These are phyloP conservation scores for Venturia canescens DNA, from an alignment of 1,140 invertebrate genomes.

Conservation along the genomic window DNA sequence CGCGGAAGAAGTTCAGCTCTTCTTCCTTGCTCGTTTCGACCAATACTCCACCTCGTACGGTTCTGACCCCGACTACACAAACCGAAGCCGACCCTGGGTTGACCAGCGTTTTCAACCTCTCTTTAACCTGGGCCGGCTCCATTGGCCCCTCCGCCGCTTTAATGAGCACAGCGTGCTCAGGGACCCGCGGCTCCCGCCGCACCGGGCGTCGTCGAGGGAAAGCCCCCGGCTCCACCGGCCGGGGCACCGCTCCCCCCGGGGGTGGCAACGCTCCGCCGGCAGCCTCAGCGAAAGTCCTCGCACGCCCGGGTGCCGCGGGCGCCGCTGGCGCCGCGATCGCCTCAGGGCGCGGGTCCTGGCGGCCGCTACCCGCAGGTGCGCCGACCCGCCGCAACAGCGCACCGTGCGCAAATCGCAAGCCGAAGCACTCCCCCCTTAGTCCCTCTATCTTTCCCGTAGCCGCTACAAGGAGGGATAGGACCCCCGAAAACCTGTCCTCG, in stretches of 20 bases:
- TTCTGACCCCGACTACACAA: background rate
- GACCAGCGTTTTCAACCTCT: background rate
- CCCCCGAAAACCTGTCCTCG: no score
- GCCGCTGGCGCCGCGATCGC: no score
- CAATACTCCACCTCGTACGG: background rate
- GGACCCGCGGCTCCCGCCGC: background rate
- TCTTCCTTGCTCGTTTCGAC: background rate
- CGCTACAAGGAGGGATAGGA: no score
- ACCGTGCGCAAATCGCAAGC: background rate
- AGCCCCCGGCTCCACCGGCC: background rate
- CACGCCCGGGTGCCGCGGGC: background rate
- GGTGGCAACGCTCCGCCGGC: background rate
- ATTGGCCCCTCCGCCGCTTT: background rate
- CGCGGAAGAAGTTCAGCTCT: conserved; percentile 4
- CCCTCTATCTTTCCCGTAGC: background rate
- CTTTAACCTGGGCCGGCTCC: background rate
- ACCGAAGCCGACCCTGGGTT: background rate
- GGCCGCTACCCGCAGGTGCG: background rate
- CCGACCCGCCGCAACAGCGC: background rate
- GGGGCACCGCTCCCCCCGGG: background rate
- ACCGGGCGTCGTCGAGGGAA: no score
- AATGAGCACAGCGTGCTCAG: background rate
- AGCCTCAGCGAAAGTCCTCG: background rate
- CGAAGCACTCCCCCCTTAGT: background rate
- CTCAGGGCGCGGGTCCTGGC: background rate